Percentiles rank a stretch among this genome's conserved stretches.
Conservation (phyloP, 2,888 invertebrate genomes). For the Pemphredon lugubris region DNA sequence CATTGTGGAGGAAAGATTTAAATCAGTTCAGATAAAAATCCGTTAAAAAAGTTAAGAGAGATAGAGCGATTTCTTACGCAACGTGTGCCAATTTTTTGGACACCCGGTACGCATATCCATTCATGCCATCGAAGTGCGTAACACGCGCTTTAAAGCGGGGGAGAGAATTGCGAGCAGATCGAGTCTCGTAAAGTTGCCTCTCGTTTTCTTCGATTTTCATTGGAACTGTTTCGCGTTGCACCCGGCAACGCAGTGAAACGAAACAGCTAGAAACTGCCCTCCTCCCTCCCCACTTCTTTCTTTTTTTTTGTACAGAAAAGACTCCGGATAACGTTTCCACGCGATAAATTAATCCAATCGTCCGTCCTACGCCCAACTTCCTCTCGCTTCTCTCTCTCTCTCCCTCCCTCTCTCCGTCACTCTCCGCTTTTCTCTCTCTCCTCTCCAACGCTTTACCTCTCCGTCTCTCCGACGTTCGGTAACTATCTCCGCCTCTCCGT, state of each 20-base stretch:
- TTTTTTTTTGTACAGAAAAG: slow-evolving; percentile 31
- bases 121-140: not conserved
- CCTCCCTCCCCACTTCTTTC: slow-evolving; percentile 5
- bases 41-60: no score
- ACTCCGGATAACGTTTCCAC: slow-evolving; percentile 55
- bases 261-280: slow-evolving; percentile 15
- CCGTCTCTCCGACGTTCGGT: not conserved
- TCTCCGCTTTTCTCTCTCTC: not conserved
- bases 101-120: not conserved
- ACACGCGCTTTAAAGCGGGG: not conserved
- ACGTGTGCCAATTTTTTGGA: not conserved
- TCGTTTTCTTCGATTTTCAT: slow-evolving; percentile 19
- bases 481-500: not conserved
- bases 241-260: slow-evolving; percentile 17
- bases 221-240: slow-evolving; percentile 16
- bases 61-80: no score
- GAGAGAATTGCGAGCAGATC: slow-evolving; percentile 21
- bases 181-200: no score
- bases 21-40: no score
- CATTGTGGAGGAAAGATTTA: no score
- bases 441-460: not conserved
- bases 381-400: slow-evolving; percentile 18
- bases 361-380: slow-evolving; percentile 57
- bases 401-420: not conserved
- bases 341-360: slow-evolving; percentile 76